Evolutionary conservation across 2,113 vertebrate genomes (phyloP).

Genomic region (Menura novaehollandiae): DNA sequence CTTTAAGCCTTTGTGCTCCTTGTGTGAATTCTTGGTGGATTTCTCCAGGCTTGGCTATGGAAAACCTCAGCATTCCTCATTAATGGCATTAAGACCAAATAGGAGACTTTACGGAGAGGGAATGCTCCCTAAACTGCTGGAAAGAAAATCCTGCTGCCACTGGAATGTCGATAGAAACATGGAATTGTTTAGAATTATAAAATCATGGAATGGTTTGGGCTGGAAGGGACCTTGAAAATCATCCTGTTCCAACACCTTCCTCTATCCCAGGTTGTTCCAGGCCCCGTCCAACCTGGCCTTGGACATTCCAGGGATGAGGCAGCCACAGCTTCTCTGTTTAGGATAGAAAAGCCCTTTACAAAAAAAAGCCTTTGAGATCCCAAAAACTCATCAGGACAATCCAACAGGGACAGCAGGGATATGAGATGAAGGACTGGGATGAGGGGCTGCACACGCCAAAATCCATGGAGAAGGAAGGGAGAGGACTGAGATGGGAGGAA

Average conservation of each 20-base stretch:
- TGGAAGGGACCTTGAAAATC: not conserved
- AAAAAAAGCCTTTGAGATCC: not conserved
- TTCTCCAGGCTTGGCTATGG: not conserved
- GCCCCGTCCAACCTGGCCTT: not conserved
- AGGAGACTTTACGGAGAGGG: not conserved
- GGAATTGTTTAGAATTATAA: not conserved
- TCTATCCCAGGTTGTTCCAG: not conserved
- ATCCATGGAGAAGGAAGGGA: not conserved
- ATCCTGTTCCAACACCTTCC: not conserved
- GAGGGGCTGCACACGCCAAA: not conserved
- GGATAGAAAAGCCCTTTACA: not conserved
- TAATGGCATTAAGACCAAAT: not conserved
- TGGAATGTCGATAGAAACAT: not conserved
- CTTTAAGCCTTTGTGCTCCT: not conserved
- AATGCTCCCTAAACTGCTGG: not conserved
- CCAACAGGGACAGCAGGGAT: not conserved
- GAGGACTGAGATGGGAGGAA: not conserved
- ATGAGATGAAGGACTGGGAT: not conserved
- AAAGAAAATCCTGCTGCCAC: not conserved
- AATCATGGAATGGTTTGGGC: not conserved
- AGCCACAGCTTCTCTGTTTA: not conserved
- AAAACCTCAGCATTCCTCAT: not conserved
- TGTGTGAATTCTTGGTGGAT: not conserved
- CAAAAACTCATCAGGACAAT: not conserved
- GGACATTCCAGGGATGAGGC: not conserved